Conservation (phyloP, 2,113 vertebrate species). For the Reinhardtius hippoglossoides region DNA sequence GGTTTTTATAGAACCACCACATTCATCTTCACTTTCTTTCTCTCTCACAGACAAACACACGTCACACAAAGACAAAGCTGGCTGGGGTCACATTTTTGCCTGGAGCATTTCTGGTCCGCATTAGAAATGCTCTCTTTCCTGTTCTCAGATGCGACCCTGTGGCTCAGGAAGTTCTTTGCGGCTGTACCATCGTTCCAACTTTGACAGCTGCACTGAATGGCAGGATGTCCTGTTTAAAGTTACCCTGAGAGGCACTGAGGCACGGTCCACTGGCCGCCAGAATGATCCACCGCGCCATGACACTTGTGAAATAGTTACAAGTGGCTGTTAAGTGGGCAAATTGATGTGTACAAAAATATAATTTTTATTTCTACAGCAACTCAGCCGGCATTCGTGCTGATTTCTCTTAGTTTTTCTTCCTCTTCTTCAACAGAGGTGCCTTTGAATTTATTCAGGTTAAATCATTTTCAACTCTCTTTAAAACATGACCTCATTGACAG, state of each 20-base stretch:
- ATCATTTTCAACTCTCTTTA: background rate
- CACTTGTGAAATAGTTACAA: background rate
- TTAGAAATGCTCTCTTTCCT: conserved; percentile 81
- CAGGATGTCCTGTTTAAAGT: conserved; percentile 90
- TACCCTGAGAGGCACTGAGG: conserved; percentile 64
- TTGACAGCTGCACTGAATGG: conserved; percentile 88
- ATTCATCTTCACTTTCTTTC: conserved; percentile 5
- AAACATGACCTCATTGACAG: too few relatives aligned
- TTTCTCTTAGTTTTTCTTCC: too few relatives aligned
- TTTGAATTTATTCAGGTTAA: background rate
- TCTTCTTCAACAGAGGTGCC: too few relatives aligned
- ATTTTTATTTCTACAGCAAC: background rate
- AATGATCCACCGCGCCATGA: conserved; percentile 45
- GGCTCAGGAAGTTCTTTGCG: conserved; percentile 84
- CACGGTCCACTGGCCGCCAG: conserved; percentile 73
- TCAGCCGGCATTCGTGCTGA: too few relatives aligned
- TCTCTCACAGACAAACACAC: conserved; percentile 12
- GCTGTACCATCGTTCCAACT: conserved; percentile 84
- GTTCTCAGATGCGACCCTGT: conserved; percentile 81
- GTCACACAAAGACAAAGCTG: conserved; percentile 13
- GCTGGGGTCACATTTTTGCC: background rate
- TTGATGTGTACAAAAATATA: background rate
- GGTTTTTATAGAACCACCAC: background rate
- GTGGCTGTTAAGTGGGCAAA: background rate
- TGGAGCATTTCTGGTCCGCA: conserved; percentile 7